phyloP scores from a whole-genome alignment of 2,113 vertebrate species.

The Stegastes partitus region DNA sequence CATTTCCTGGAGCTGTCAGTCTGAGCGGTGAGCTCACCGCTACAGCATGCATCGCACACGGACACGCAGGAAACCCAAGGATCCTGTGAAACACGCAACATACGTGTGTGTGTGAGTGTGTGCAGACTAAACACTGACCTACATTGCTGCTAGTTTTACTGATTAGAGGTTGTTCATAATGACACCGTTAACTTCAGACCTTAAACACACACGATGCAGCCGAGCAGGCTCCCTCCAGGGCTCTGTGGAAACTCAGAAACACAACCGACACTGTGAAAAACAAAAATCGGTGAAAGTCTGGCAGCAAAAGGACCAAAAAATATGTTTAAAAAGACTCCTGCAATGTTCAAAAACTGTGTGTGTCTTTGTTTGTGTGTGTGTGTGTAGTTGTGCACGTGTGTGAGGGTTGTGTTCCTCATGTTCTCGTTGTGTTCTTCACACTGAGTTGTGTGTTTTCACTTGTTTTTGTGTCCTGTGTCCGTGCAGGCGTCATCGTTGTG shows the following conservation, averaged over 20 bases:
- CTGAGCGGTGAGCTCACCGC: slow-evolving; percentile 72
- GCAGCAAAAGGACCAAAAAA: too few species aligned
- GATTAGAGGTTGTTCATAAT: slow-evolving; percentile 75
- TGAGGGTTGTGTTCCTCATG: slow-evolving; percentile 62
- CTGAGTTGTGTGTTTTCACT: too few species aligned
- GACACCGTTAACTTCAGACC: slow-evolving; percentile 65
- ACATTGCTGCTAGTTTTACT: slow-evolving; percentile 74
- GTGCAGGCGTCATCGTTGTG: too few species aligned
- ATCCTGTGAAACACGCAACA: slow-evolving; percentile 69
- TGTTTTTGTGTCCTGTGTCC: too few species aligned
- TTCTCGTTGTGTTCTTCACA: slow-evolving; percentile 46
- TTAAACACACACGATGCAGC: slow-evolving; percentile 23
- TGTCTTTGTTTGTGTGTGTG: slow-evolving; percentile 28
- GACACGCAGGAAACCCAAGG: slow-evolving; percentile 56
- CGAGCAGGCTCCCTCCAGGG: too few species aligned
- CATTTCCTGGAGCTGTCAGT: slow-evolving; percentile 82
- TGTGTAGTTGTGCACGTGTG: neutral
- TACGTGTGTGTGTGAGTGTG: slow-evolving; percentile 37
- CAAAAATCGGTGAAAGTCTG: too few species aligned
- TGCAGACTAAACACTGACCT: slow-evolving; percentile 74
- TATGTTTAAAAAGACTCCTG: too few species aligned
- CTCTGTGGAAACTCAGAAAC: too few species aligned
- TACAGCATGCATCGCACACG: slow-evolving; percentile 62
- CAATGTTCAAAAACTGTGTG: neutral
- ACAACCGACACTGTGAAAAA: too few species aligned